phyloP scores from a whole-genome alignment of 37 sponge, comb jelly and placozoan genomes.

The Corticium candelabrum region DNA sequence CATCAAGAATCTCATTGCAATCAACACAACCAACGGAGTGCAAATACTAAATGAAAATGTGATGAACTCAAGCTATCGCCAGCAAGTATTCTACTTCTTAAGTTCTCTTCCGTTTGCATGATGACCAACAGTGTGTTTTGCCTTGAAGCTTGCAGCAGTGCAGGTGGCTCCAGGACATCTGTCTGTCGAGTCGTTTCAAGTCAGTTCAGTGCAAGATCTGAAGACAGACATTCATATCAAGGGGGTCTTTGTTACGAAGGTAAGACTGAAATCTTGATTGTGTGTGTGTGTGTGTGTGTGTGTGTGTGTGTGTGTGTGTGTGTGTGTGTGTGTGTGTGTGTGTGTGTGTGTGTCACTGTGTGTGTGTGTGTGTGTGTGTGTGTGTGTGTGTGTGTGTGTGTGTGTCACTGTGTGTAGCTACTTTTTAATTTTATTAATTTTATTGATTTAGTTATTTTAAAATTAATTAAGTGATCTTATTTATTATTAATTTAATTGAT shows the following conservation, averaged over 20 bases:
- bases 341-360: neutral
- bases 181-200: slow-evolving; percentile 39
- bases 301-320: neutral
- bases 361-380: neutral
- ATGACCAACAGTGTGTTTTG: too few species aligned
- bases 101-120: too few species aligned
- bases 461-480: too few species aligned
- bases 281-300: neutral
- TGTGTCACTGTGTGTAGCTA: neutral
- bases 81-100: slow-evolving; percentile 33
- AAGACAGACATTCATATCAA: slow-evolving; percentile 52
- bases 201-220: slow-evolving; percentile 18
- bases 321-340: slow-evolving; percentile 1
- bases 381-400: neutral
- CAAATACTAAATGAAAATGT: slow-evolving; percentile 57
- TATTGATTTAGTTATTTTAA: neutral
- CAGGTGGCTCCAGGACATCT: slow-evolving; percentile 46
- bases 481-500: neutral
- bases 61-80: slow-evolving; percentile 47
- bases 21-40: slow-evolving; percentile 24
- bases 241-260: slow-evolving; percentile 51
- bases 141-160: slow-evolving; percentile 60
- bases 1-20: slow-evolving; percentile 38
- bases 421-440: neutral
- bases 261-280: neutral